These are phyloP conservation scores for Cirrhinus molitorella DNA, from an alignment of 2,797 vertebrate genomes.

Conservation along the genomic window DNA sequence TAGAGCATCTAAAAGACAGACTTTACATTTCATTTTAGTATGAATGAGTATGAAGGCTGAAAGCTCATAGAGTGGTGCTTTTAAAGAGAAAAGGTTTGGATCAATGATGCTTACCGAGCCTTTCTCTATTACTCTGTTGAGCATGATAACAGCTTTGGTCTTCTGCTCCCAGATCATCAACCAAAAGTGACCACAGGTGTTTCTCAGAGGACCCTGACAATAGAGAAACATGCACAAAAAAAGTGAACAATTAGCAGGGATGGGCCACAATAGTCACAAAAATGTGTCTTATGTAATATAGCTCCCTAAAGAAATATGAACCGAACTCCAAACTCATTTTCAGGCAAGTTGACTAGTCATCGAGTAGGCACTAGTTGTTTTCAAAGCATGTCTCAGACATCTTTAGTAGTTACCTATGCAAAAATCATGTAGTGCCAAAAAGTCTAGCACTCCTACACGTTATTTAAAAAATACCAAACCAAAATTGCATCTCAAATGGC, in stretches of 20 bases:
- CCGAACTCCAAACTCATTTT: background rate
- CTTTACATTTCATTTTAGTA: background rate
- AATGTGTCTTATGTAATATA: background rate
- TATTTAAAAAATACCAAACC: background rate
- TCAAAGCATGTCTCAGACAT: background rate
- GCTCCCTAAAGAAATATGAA: background rate
- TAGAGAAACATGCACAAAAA: conserved; percentile 30
- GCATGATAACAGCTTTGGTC: conserved; percentile 95
- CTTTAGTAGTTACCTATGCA: background rate
- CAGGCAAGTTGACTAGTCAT: background rate
- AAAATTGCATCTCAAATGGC: background rate
- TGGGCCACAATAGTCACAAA: background rate
- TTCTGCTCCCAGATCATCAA: conserved; percentile 99
- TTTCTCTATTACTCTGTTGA: conserved; percentile 98
- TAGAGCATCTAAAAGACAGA: background rate
- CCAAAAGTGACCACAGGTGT: conserved; percentile 98
- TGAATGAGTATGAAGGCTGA: background rate
- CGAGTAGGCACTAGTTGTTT: background rate
- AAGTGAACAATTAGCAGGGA: background rate
- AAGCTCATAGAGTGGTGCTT: background rate
- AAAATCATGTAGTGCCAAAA: conserved; percentile 10
- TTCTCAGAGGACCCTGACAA: conserved; percentile 92
- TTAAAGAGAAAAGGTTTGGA: background rate
- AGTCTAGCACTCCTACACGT: conserved; percentile 12
- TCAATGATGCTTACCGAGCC: conserved; percentile 86